phyloP scores from a whole-genome alignment of 2,888 invertebrate genomes.

The Apamea sordens region DNA sequence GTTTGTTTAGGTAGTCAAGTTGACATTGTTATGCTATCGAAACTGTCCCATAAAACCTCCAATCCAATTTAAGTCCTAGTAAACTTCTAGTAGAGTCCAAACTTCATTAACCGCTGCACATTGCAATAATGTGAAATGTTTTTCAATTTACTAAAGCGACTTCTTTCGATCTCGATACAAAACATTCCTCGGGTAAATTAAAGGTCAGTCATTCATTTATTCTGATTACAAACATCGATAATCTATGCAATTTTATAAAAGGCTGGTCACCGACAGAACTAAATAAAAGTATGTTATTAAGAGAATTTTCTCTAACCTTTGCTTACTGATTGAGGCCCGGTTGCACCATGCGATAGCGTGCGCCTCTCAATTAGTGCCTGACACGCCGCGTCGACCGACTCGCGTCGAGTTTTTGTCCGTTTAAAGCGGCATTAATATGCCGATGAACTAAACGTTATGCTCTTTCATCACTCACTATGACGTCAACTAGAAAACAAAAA shows the following conservation, averaged over 20 bases:
- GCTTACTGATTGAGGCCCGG: slow-evolving; percentile 72
- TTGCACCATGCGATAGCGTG: slow-evolving; percentile 85
- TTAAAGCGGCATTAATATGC: slow-evolving; percentile 84
- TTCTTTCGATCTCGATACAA: slow-evolving; percentile 41
- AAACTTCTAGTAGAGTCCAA: slow-evolving; percentile 11
- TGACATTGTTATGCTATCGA: slow-evolving; percentile 43
- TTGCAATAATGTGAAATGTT: slow-evolving; percentile 38
- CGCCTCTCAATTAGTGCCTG: slow-evolving; percentile 86
- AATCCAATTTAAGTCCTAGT: slow-evolving; percentile 28
- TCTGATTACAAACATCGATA: slow-evolving; percentile 52
- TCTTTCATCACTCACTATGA: slow-evolving; percentile 76
- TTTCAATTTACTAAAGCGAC: slow-evolving; percentile 38
- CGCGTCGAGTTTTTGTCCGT: slow-evolving; percentile 85
- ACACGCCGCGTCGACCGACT: slow-evolving; percentile 82
- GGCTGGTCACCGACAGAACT: slow-evolving; percentile 66
- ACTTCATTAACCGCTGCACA: slow-evolving; percentile 23
- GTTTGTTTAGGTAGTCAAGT: slow-evolving; percentile 52
- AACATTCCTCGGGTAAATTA: slow-evolving; percentile 38
- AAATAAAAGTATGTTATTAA: slow-evolving; percentile 67
- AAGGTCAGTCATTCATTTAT: slow-evolving; percentile 52
- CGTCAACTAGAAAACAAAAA: slow-evolving; percentile 63
- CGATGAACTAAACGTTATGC: slow-evolving; percentile 82
- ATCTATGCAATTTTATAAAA: slow-evolving; percentile 60
- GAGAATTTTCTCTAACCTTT: slow-evolving; percentile 82
- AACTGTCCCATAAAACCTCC: slow-evolving; percentile 35